A percentile compares a stretch with the other conserved stretches of the same genome.
Conservation (phyloP, 2,797 vertebrate genomes). For the Alcedo atthis region DNA sequence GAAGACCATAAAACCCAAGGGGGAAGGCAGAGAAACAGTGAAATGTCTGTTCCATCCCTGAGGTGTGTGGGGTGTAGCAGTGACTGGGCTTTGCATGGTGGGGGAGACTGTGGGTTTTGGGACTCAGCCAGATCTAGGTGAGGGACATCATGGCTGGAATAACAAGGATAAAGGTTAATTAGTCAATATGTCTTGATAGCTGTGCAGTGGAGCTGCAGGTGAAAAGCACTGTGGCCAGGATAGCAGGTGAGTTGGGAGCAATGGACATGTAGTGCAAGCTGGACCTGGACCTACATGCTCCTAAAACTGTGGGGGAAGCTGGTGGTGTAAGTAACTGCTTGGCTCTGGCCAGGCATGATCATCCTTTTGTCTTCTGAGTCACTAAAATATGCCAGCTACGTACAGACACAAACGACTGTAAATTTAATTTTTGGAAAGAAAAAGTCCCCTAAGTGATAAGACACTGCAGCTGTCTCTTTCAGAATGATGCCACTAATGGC, state of each 20-base stretch:
- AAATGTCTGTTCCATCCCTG: background rate
- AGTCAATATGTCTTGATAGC: background rate
- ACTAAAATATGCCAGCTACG: background rate
- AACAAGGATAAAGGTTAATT: background rate
- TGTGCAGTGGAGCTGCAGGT: background rate
- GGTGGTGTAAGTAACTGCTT: background rate
- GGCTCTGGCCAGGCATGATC: background rate
- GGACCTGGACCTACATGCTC: background rate
- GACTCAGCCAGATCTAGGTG: background rate
- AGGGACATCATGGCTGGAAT: background rate
- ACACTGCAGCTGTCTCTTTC: slow-evolving; percentile 28
- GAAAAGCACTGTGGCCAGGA: background rate
- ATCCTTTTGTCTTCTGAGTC: background rate
- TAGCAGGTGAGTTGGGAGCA: background rate
- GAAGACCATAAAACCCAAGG: background rate
- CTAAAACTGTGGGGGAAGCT: background rate
- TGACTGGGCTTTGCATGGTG: background rate
- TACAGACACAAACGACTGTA: background rate
- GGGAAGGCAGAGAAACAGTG: background rate
- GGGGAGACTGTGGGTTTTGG: background rate
- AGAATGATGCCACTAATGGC: background rate
- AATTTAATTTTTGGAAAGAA: slow-evolving; percentile 32
- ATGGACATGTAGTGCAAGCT: background rate
- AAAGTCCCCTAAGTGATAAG: background rate
- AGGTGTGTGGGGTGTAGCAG: background rate